Evolutionary conservation across 2,113 vertebrate species (phyloP).

Genomic region (Cardinalis cardinalis): DNA sequence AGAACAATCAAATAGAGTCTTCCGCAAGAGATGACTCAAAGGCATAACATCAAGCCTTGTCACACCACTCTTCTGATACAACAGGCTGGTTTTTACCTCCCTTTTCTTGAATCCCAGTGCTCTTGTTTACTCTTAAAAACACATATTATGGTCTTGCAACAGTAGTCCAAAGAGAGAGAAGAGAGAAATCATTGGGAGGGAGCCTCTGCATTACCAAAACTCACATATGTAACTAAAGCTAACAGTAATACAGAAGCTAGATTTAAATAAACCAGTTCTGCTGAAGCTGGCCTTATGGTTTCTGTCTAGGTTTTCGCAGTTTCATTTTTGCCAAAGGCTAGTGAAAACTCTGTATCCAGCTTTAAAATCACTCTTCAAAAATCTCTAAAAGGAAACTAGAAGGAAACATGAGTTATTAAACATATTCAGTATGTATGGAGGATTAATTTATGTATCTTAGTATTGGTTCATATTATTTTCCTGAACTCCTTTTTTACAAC

Average conservation of each 20-base stretch:
- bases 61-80: not conserved
- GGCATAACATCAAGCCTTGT: not conserved
- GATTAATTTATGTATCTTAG: not conserved
- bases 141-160: not conserved
- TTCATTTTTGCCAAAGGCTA: not conserved
- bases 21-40: not conserved
- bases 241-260: not conserved
- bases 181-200: not conserved
- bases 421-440: not conserved
- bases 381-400: not conserved
- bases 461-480: not conserved
- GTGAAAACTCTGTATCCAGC: not conserved
- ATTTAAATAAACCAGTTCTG: not conserved
- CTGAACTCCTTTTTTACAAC: not conserved
- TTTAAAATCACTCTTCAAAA: not conserved
- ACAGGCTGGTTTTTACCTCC: not conserved
- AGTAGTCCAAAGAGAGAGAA: not conserved
- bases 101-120: not conserved
- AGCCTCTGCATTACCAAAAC: not conserved
- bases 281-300: not conserved
- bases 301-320: not conserved
- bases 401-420: not conserved
- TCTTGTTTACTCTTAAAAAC: not conserved
- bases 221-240: not conserved
- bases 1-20: not conserved